These are phyloP conservation scores for Cuniculus paca DNA, from an alignment of 2,797 vertebrate genomes.

Conservation along the genomic window DNA sequence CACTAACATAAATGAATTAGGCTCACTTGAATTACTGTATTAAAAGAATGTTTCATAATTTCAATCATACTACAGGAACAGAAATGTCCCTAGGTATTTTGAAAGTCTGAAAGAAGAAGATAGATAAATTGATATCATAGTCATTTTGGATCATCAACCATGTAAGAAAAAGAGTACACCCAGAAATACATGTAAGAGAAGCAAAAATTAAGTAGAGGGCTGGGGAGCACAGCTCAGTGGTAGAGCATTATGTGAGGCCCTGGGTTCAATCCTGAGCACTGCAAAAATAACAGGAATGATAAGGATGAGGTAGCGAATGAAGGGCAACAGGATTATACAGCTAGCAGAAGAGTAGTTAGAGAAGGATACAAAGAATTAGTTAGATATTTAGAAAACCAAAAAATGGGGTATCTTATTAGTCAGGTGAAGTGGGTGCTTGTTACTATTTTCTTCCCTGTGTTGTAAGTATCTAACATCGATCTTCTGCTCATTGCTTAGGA, in stretches of 20 bases:
- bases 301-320: not conserved
- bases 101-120: not conserved
- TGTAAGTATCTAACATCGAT: not conserved
- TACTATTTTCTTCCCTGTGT: not conserved
- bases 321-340: not conserved
- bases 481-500: not conserved
- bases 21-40: not conserved
- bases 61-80: not conserved
- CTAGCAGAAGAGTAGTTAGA: not conserved
- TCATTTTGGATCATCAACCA: not conserved
- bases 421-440: fast-evolving
- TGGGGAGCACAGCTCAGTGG: not conserved
- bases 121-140: not conserved
- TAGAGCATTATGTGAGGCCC: not conserved
- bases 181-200: not conserved
- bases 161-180: not conserved
- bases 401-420: not conserved
- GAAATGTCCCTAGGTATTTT: not conserved
- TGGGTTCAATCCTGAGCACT: not conserved
- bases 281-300: not conserved
- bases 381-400: not conserved
- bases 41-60: not conserved
- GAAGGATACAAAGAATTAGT: not conserved
- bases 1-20: not conserved
- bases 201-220: not conserved